Conservation (phyloP, 2,797 vertebrate genomes). For the Ibycter americanus region DNA sequence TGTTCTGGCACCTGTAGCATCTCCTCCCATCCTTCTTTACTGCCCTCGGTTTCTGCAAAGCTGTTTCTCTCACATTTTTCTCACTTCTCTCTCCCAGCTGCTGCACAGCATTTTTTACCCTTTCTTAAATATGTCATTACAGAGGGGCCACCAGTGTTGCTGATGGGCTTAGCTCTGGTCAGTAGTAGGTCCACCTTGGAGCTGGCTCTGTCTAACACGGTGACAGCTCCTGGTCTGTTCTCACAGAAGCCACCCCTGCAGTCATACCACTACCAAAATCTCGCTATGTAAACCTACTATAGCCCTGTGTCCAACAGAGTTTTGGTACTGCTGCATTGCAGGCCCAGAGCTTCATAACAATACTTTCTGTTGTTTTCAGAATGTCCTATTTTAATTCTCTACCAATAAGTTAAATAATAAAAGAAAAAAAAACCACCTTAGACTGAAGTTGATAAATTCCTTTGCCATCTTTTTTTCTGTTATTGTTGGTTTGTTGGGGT, state of each 20-base stretch:
- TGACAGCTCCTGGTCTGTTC: background rate
- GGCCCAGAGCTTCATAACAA: background rate
- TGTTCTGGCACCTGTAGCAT: background rate
- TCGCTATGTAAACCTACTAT: fast-evolving
- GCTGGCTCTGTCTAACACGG: background rate
- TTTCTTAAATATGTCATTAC: background rate
- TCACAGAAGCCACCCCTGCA: background rate
- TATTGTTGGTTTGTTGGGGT: background rate
- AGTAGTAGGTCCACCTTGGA: background rate
- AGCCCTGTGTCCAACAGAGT: fast-evolving
- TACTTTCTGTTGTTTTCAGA: background rate
- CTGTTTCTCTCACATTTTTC: background rate
- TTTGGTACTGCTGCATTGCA: background rate
- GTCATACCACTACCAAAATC: background rate
- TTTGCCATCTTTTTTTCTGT: background rate
- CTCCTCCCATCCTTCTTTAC: background rate
- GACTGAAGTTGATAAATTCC: background rate
- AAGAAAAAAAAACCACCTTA: too few species aligned
- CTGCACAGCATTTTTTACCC: background rate
- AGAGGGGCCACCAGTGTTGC: fast-evolving
- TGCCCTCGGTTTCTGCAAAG: background rate
- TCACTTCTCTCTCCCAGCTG: background rate
- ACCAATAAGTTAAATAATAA: background rate
- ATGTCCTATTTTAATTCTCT: background rate
- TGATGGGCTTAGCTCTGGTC: background rate